Evolutionary conservation across 1,140 invertebrate species (phyloP).

Genomic region (Andricus grossulariae): DNA sequence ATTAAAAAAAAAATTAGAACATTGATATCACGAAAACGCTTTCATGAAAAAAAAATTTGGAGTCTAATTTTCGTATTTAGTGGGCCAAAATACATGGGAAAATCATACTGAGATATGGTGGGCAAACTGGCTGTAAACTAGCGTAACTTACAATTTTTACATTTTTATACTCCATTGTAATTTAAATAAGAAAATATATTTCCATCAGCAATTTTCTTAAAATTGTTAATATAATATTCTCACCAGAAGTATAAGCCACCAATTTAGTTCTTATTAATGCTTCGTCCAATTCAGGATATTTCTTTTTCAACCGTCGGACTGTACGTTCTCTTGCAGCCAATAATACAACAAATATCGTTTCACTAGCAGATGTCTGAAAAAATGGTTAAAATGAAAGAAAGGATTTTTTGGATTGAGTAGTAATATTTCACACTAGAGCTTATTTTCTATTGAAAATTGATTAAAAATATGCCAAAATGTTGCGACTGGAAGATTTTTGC

Average conservation of each 20-base stretch:
- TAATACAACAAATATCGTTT: slow-evolving; percentile 90
- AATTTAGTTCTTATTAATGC: slow-evolving; percentile 84
- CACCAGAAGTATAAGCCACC: slow-evolving; percentile 89
- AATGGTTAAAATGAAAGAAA: not conserved
- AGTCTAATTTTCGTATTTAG: no score
- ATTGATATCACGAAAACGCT: no score
- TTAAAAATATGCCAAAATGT: no score
- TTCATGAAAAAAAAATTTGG: no score
- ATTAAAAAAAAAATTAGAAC: no score
- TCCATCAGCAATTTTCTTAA: not conserved
- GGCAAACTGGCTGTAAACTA: no score
- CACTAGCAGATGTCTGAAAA: slow-evolving; percentile 91
- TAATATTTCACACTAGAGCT: not conserved
- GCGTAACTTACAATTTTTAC: no score
- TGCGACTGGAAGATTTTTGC: no score
- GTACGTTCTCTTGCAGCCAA: slow-evolving; percentile 87
- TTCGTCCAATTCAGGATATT: slow-evolving; percentile 80
- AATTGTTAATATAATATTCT: not conserved
- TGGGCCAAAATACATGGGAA: no score
- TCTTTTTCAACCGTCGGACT: slow-evolving; percentile 77
- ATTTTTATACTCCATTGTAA: no score
- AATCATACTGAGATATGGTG: no score
- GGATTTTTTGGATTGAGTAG: no score
- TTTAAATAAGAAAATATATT: not conserved
- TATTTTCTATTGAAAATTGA: not conserved